Conservation (phyloP, 2,797 vertebrate species). For the Adelosebastes latens region DNA sequence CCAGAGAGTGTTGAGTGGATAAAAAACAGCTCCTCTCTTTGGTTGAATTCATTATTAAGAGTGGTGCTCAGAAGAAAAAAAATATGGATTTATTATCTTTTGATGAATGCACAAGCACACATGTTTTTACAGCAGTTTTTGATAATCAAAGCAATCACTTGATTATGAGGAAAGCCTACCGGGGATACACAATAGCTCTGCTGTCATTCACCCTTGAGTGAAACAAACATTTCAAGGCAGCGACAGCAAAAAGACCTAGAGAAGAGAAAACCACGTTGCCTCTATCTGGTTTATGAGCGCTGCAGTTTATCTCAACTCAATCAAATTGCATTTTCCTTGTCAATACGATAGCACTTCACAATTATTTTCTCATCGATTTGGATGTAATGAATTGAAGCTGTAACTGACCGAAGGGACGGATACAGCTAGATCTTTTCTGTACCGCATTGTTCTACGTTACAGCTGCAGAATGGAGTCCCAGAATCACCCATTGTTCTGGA, state of each 20-base stretch:
- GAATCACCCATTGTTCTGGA: not conserved
- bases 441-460: not conserved
- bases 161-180: not conserved
- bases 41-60: not conserved
- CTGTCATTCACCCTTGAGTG: not conserved
- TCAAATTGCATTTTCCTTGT: slow-evolving; percentile 18
- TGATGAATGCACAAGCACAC: not conserved
- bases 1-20: not conserved
- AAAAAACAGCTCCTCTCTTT: not conserved
- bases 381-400: slow-evolving; percentile 20
- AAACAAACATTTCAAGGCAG: slow-evolving; percentile 12
- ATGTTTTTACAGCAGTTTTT: not conserved
- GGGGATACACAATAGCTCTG: not conserved
- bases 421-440: not conserved
- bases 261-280: not conserved
- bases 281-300: not conserved
- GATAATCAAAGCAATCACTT: not conserved
- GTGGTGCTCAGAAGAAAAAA: not conserved
- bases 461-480: not conserved
- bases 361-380: slow-evolving; percentile 23
- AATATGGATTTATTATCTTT: not conserved
- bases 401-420: not conserved
- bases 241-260: not conserved
- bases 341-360: not conserved
- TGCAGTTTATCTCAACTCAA: slow-evolving; percentile 8